A percentile compares a stretch with the other conserved stretches of the same genome.
Conservation (phyloP, 2,113 vertebrate genomes). For the Podilymbus podiceps region DNA sequence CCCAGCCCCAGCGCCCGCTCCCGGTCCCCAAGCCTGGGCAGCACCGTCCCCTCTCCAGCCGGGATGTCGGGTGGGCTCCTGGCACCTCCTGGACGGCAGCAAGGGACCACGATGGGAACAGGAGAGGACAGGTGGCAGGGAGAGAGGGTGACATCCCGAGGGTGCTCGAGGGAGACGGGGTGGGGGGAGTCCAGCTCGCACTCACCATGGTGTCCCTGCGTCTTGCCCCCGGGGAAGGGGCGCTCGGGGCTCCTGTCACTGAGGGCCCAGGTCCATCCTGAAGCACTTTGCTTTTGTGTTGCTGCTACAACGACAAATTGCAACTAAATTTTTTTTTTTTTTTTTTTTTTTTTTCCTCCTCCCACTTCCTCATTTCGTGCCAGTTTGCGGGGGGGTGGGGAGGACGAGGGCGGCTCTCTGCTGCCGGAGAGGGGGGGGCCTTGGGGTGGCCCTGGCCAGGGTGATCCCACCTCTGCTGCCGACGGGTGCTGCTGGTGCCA, state of each 20-base stretch:
- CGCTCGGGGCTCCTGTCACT: background rate
- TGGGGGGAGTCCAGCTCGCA: background rate
- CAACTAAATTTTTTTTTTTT: background rate
- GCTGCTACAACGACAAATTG: background rate
- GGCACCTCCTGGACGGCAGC: background rate
- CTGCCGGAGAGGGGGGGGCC: background rate
- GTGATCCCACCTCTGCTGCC: background rate
- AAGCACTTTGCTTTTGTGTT: background rate
- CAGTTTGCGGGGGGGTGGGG: background rate
- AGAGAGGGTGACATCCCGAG: background rate
- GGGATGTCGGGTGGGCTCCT: accelerated
- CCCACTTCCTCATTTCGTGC: constrained; percentile 42
- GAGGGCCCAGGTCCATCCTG: background rate
- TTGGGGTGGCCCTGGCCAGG: background rate
- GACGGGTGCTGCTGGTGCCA: background rate
- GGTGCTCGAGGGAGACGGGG: background rate
- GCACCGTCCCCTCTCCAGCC: accelerated
- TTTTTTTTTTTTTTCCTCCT: too few species aligned
- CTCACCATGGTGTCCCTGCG: constrained; percentile 45
- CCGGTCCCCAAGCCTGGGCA: background rate
- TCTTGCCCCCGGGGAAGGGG: accelerated
- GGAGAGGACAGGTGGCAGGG: background rate
- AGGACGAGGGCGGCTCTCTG: background rate
- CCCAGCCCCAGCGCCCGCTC: background rate
- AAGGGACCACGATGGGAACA: background rate